phyloP scores from a whole-genome alignment of 2,113 vertebrate genomes.

The Chaetodon auriga region DNA sequence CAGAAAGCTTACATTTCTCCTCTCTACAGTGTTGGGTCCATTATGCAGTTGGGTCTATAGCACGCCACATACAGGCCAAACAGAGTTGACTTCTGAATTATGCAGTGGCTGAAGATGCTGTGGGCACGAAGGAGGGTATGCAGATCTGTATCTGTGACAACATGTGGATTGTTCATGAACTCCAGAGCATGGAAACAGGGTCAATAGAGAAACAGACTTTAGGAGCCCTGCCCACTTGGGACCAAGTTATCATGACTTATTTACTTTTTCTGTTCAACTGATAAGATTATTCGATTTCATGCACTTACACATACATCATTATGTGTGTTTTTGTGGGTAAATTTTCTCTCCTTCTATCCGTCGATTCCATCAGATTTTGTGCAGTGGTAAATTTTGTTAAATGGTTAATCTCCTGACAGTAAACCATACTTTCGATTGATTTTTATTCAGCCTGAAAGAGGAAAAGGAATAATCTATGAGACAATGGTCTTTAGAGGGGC shows the following conservation, averaged over 20 bases:
- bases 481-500: conserved; percentile 55
- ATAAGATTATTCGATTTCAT: background rate
- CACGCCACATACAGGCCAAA: conserved; percentile 35
- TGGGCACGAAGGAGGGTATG: conserved; percentile 30
- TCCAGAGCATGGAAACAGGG: conserved; percentile 1
- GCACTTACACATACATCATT: background rate
- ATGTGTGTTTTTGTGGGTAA: background rate
- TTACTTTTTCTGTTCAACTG: background rate
- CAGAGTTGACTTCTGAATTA: conserved; percentile 55
- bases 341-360: conserved; percentile 8
- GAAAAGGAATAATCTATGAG: conserved; percentile 43
- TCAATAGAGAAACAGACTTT: conserved; percentile 7
- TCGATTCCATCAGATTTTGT: conserved; percentile 5
- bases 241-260: background rate
- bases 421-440: conserved; percentile 25
- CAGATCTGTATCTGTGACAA: conserved; percentile 49
- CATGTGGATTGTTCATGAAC: conserved; percentile 34
- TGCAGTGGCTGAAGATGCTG: conserved; percentile 43
- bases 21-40: background rate
- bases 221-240: background rate
- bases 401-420: conserved; percentile 49
- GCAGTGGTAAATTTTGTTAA: conserved; percentile 35
- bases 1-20: background rate
- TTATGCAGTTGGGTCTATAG: conserved; percentile 17
- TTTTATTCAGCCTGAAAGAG: conserved; percentile 45